Percentiles rank a stretch among this genome's conserved stretches.
Evolutionary conservation across 1,140 invertebrate species (phyloP).

Genomic region (Drosophila albomicans): DNA sequence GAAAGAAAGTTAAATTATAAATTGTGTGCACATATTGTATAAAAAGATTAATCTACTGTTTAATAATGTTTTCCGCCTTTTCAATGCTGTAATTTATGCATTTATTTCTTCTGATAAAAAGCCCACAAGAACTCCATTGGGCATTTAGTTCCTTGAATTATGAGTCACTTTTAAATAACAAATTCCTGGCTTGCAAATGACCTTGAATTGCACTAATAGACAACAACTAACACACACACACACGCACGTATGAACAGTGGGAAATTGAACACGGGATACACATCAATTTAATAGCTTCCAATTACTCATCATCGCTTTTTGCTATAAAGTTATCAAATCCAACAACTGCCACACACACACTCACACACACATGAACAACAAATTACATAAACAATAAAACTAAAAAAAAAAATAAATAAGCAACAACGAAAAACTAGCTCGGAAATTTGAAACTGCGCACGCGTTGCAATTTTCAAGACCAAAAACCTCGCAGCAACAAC

Average conservation of each 20-base stretch:
- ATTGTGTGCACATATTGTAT: background rate
- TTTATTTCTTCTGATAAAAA: background rate
- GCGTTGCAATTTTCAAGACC: constrained; percentile 49
- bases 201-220: constrained; percentile 41
- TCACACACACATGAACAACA: constrained; percentile 3
- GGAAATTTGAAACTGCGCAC: constrained; percentile 56
- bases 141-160: background rate
- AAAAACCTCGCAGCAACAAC: constrained; percentile 21
- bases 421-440: constrained; percentile 15
- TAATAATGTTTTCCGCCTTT: constrained; percentile 25
- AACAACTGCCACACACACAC: constrained; percentile 26
- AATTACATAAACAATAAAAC: constrained; percentile 44
- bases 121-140: background rate
- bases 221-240: constrained; percentile 21
- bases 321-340: constrained; percentile 47
- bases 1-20: constrained; percentile 31
- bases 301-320: constrained; percentile 55
- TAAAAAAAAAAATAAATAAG: constrained; percentile 15
- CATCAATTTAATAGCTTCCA: constrained; percentile 14
- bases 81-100: constrained; percentile 3
- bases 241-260: background rate
- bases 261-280: constrained; percentile 12
- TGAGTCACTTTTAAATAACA: constrained; percentile 26
- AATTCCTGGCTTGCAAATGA: constrained; percentile 38
- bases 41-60: constrained; percentile 2